Conservation (phyloP, 2,888 invertebrate species). For the Halictus quadricinctus region DNA sequence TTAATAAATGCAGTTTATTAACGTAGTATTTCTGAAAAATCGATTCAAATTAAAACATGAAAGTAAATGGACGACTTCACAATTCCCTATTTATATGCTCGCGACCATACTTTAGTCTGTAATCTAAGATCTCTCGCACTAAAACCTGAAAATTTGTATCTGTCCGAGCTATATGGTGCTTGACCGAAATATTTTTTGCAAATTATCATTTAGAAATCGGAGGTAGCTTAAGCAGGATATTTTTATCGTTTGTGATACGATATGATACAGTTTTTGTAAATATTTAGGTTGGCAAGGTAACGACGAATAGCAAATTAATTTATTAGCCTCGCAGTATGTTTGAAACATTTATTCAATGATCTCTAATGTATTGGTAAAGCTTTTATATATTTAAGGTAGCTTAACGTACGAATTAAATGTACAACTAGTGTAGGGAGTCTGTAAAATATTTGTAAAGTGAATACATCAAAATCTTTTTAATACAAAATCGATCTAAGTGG, state of each 20-base stretch:
- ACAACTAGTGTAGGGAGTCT: constrained; percentile 32
- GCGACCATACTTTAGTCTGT: constrained; percentile 50
- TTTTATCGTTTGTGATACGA: constrained; percentile 50
- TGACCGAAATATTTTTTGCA: constrained; percentile 40
- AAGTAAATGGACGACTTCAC: not conserved
- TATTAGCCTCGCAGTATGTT: constrained; percentile 31
- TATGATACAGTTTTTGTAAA: constrained; percentile 42
- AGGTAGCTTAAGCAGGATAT: constrained; percentile 54
- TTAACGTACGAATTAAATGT: constrained; percentile 18
- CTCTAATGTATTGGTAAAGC: constrained; percentile 36
- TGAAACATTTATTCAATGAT: constrained; percentile 42
- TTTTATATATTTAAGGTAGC: constrained; percentile 25
- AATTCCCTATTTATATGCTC: not conserved
- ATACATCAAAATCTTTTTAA: constrained; percentile 35
- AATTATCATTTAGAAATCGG: constrained; percentile 31
- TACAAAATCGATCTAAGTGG: constrained; percentile 24
- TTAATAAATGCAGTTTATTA: not conserved
- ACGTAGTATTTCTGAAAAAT: not conserved
- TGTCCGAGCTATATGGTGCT: constrained; percentile 56
- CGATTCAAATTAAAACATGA: not conserved
- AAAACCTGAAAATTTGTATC: constrained; percentile 47
- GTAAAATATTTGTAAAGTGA: constrained; percentile 41
- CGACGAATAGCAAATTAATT: constrained; percentile 10
- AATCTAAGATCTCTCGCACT: constrained; percentile 44
- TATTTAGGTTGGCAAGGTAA: constrained; percentile 40